Base-by-base conservation (phyloP, 1,140 invertebrate species). In the Phenacoccus solenopsis region DNA sequence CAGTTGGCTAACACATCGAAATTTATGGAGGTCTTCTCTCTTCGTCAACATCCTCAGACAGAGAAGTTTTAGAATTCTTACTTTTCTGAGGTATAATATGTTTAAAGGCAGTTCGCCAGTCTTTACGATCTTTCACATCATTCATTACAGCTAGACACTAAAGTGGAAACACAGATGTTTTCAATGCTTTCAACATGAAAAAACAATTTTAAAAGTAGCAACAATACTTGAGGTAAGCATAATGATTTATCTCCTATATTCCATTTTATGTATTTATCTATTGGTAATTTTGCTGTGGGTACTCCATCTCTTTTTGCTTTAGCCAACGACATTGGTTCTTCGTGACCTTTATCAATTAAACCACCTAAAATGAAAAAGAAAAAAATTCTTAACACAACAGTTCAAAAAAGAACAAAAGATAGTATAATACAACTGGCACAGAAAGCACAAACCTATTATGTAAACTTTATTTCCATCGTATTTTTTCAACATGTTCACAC, bases 291-390 rank as follows among this genome's bases (percentile, higher is more conserved):
- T 0, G 85, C 87, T 85, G 88, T 89, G 75, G 80, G 82, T 4
- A 97, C 74, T 1, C 86, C 85, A 79, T 94, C 84, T 74, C 82
- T 80, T 79, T 94, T 96, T 0, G 93, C 92, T 82, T 92, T 96
- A 21, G 88, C 90, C 69, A 94, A 74, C n/a, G 92, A 90, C 0
- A 93, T 73, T 20, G 91, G 91, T 76, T 87, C 82, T 75, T 82
- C 82, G 30, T 38, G 10, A 9, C 10, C 56, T 3, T 25, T 1
- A 59, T 5, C 27, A 61, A 27, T 22, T 21, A 30, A 61, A 57
- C 20, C 69, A 59, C 56, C 38, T 69, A 21, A 61, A 56, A 70
- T 61, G 21, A n/a, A n/a, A 67, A 59, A n/a, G 22, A n/a, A 30
- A 57, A 64, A 5, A 27, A 10, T 1, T 35, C 35, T n/a, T n/a